Conservation (phyloP, 2,113 vertebrate species). For the Pholis gunnellus region DNA sequence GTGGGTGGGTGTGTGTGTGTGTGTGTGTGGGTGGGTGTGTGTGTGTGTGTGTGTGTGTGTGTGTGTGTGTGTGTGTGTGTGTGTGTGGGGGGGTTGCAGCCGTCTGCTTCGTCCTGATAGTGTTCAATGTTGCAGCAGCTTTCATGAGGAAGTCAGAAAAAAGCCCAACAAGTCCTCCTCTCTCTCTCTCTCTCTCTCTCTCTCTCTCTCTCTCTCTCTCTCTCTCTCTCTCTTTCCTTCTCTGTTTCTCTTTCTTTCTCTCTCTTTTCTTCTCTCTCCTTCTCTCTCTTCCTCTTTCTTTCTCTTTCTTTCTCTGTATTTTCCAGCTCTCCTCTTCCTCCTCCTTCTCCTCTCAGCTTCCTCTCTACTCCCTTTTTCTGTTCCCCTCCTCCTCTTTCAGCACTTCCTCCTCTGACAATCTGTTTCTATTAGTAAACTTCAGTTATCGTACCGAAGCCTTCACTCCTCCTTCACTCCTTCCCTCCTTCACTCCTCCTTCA, state of each 20-base stretch:
- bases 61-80: background rate
- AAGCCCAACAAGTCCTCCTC: conserved; percentile 8
- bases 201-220: conserved; percentile 4
- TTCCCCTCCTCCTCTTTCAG: conserved; percentile 60
- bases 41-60: background rate
- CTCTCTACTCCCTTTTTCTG: conserved; percentile 47
- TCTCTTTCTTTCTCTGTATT: background rate
- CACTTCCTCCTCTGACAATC: conserved; percentile 27
- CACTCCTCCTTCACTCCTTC: background rate
- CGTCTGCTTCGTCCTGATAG: conserved; percentile 80
- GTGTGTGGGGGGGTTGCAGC: conserved; percentile 56
- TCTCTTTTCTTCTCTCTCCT: no score
- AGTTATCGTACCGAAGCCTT: no score
- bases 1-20: background rate
- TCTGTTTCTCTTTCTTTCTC: background rate
- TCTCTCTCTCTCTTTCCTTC: conserved; percentile 27
- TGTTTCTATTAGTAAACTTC: conserved; percentile 5
- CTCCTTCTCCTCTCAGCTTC: conserved; percentile 28
- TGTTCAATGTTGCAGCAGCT: conserved; percentile 27
- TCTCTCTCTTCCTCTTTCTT: conserved; percentile 17
- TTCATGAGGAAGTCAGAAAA: conserved; percentile 1
- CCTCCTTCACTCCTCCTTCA: background rate
- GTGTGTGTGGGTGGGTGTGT: background rate
- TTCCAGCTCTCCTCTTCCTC: background rate
- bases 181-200: conserved; percentile 20